Evolutionary conservation across 2,888 invertebrate species (phyloP).

Genomic region (Nephrotoma guestfalica): DNA sequence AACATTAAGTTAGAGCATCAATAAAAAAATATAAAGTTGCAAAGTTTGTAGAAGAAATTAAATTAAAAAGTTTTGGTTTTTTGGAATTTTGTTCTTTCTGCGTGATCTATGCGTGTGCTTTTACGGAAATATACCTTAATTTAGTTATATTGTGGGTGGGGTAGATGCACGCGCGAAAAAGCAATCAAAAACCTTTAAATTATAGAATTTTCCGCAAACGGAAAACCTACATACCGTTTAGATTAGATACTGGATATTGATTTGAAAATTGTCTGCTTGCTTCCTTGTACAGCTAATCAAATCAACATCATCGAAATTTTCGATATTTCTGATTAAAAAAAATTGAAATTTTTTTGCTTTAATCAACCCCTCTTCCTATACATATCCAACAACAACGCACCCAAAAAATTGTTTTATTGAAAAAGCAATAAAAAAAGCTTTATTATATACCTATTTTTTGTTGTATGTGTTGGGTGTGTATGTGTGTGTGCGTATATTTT

Average conservation of each 20-base stretch:
- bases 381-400: neutral
- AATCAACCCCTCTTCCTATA: neutral
- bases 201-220: neutral
- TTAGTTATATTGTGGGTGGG: neutral
- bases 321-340: neutral
- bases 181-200: neutral
- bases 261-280: neutral
- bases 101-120: neutral
- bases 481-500: neutral
- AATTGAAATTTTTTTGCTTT: neutral
- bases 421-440: neutral
- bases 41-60: neutral
- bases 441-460: neutral
- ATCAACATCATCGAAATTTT: neutral
- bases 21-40: neutral
- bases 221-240: neutral
- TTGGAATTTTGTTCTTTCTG: neutral
- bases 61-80: neutral
- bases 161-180: neutral
- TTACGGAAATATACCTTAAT: neutral
- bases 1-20: neutral
- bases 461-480: neutral
- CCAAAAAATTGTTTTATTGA: neutral
- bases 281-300: neutral
- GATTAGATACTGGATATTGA: neutral